phyloP scores from a whole-genome alignment of 1,140 invertebrate species.

The Drosophila sproati region DNA sequence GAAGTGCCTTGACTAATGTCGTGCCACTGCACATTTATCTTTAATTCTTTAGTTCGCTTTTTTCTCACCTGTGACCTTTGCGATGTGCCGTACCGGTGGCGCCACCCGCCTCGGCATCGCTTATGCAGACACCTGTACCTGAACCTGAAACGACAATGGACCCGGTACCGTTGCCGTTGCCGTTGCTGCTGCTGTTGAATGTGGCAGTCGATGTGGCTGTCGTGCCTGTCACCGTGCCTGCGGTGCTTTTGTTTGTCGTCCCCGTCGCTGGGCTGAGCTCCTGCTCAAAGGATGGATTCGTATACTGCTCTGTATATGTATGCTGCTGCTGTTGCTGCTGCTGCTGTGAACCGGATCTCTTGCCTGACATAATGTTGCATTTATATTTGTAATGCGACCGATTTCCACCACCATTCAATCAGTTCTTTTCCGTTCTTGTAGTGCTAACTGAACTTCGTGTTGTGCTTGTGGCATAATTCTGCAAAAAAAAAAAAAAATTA shows the following conservation, averaged over 20 bases:
- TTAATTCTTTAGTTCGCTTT: neutral
- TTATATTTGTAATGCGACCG: constrained; percentile 33
- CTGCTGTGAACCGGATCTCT: constrained; percentile 52
- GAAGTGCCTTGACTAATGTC: constrained; percentile 46
- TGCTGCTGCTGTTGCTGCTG: constrained; percentile 21
- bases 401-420: constrained; percentile 43
- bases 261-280: constrained; percentile 45
- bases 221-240: constrained; percentile 21
- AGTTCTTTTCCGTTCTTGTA: constrained; percentile 35
- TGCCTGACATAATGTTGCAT: constrained; percentile 67
- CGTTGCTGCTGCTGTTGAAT: neutral
- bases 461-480: constrained; percentile 56
- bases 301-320: constrained; percentile 67
- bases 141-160: constrained; percentile 27
- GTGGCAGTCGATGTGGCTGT: neutral
- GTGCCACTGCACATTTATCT: constrained; percentile 57
- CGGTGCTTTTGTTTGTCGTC: neutral
- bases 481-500: constrained; percentile 2
- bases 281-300: constrained; percentile 79
- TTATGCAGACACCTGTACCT: constrained; percentile 15
- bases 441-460: constrained; percentile 32
- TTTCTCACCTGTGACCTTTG: constrained; percentile 80
- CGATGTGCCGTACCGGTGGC: constrained; percentile 65
- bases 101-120: constrained; percentile 46
- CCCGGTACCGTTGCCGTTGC: constrained; percentile 1